A percentile compares a stretch with the other conserved stretches of the same genome.
Evolutionary conservation across 2,888 invertebrate species (phyloP).

Genomic region (Colostygia pectinataria): DNA sequence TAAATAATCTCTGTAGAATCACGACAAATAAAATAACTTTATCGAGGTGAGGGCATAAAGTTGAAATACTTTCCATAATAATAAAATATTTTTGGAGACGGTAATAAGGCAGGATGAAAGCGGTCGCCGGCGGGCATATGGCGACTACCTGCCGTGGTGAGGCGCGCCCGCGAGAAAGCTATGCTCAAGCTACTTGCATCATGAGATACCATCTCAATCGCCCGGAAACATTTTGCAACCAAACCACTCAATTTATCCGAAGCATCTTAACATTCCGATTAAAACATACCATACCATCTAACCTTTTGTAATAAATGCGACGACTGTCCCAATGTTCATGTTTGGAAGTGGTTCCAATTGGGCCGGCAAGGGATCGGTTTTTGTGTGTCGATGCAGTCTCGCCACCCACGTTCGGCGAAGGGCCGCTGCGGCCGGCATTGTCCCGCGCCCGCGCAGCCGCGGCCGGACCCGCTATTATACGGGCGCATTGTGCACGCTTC

Average conservation of each 20-base stretch:
- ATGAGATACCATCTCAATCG: slow-evolving; percentile 55
- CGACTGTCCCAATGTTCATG: slow-evolving; percentile 33
- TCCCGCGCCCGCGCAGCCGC: slow-evolving; percentile 56
- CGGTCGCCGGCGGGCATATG: slow-evolving; percentile 76
- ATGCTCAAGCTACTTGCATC: slow-evolving; percentile 39
- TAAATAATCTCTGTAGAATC: slow-evolving; percentile 71
- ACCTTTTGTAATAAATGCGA: slow-evolving; percentile 28
- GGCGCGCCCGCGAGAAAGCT: slow-evolving; percentile 58
- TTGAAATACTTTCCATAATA: slow-evolving; percentile 75
- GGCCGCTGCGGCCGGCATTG: slow-evolving; percentile 64
- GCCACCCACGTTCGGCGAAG: slow-evolving; percentile 77
- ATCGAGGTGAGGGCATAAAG: slow-evolving; percentile 68
- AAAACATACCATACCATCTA: slow-evolving; percentile 23
- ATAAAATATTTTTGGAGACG: slow-evolving; percentile 79
- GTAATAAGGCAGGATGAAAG: slow-evolving; percentile 77
- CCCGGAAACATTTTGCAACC: slow-evolving; percentile 52
- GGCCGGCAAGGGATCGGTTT: slow-evolving; percentile 61
- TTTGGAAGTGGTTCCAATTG: slow-evolving; percentile 39
- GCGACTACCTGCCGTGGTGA: slow-evolving; percentile 64
- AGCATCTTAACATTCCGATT: slow-evolving; percentile 33
- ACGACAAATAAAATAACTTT: slow-evolving; percentile 74
- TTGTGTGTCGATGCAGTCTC: slow-evolving; percentile 51
- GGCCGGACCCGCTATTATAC: slow-evolving; percentile 71
- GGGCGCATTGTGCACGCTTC: slow-evolving; percentile 79
- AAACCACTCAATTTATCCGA: slow-evolving; percentile 45